These are phyloP conservation scores for Drosophila imparisetae DNA, from an alignment of 2,888 invertebrate genomes.

Conservation along the genomic window DNA sequence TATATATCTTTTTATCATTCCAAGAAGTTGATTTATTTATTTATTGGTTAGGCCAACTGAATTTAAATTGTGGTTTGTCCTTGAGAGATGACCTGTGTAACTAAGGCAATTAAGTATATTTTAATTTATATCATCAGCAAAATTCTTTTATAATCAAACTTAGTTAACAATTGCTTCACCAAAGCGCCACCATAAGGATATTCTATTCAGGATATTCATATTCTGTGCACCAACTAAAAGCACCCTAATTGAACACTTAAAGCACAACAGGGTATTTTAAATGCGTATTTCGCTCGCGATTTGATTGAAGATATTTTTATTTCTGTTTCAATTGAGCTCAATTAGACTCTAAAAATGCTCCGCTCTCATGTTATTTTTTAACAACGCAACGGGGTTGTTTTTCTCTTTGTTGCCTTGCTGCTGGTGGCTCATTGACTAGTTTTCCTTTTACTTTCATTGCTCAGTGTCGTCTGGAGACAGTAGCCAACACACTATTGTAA, in stretches of 20 bases:
- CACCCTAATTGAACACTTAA: neutral
- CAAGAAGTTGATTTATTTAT: neutral
- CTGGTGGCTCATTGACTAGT: constrained; percentile 26
- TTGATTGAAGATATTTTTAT: constrained; percentile 73
- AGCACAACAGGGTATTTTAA: constrained; percentile 36
- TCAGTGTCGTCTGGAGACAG: constrained; percentile 16
- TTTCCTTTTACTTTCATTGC: constrained; percentile 51
- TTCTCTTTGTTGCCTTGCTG: constrained; percentile 15
- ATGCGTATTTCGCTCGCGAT: constrained; percentile 31
- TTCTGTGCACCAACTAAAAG: neutral
- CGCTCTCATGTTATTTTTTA: constrained; percentile 36
- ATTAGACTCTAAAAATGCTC: constrained; percentile 66
- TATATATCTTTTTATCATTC: neutral
- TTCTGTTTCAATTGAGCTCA: constrained; percentile 73
- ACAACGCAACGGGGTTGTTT: constrained; percentile 44
- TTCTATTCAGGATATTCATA: neutral
- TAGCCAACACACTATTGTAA: constrained; percentile 4
- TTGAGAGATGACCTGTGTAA: neutral
- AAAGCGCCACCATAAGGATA: neutral
- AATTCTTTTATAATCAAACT: neutral
- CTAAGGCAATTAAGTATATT: neutral
- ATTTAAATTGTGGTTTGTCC: neutral
- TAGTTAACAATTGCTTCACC: neutral
- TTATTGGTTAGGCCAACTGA: neutral
- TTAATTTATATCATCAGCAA: neutral